Conservation (phyloP, 2,113 vertebrate genomes). For the Cheilinus undulatus region DNA sequence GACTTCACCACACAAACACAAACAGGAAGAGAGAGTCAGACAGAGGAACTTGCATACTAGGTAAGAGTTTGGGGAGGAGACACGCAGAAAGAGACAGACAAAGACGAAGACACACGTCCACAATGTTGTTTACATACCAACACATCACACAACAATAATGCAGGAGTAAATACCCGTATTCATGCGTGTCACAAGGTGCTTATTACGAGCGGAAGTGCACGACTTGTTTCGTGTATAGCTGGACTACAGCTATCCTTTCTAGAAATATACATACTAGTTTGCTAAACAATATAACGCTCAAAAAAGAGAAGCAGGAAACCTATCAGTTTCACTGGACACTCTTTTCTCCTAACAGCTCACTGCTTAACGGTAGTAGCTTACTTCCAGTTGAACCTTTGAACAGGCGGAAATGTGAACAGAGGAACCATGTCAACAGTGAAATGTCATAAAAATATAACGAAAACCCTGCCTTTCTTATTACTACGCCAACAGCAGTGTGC, state of each 20-base stretch:
- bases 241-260: background rate
- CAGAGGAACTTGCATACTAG: slow-evolving; percentile 17
- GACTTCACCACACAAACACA: slow-evolving; percentile 18
- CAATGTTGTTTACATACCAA: slow-evolving; percentile 25
- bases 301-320: background rate
- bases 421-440: slow-evolving; percentile 20
- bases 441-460: slow-evolving; percentile 4
- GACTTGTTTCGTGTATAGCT: background rate
- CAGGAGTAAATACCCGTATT: slow-evolving; percentile 18
- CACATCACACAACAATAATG: slow-evolving; percentile 8
- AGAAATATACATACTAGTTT: background rate
- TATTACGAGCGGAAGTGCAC: slow-evolving; percentile 47
- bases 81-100: slow-evolving; percentile 25
- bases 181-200: slow-evolving; percentile 36
- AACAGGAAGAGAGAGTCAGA: slow-evolving; percentile 17
- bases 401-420: slow-evolving; percentile 31
- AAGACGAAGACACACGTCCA: slow-evolving; percentile 19
- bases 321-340: background rate
- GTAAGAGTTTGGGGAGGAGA: background rate
- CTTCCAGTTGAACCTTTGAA: slow-evolving; percentile 25
- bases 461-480: background rate
- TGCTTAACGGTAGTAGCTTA: background rate
- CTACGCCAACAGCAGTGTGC: too few relatives aligned
- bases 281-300: background rate
- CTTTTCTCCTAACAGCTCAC: background rate